Base-by-base conservation (phyloP, 2,888 invertebrate genomes). In the Dasysyrphus albostriatus region DNA sequence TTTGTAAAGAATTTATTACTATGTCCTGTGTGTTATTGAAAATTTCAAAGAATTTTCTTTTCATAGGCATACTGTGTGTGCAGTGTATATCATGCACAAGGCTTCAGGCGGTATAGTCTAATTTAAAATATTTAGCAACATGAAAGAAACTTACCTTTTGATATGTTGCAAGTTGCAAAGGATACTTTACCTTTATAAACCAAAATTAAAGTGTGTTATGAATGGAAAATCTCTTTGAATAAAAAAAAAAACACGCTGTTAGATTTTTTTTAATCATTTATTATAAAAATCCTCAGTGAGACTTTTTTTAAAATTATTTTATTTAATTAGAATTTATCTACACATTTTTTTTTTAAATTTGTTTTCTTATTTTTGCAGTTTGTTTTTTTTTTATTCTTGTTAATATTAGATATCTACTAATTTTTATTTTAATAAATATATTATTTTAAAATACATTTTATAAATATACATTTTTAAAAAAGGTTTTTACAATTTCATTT, bases 251-350 rank as follows among this genome's bases (percentile, higher is more conserved):
- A 37, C 3, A 32, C 32, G 32, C 5, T 24, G 12, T 34, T 34
- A 2, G 16, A 3, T 67, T 56, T 39, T 9, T 54, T 56, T 56
- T 56, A n/a, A 42, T 39, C 3, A 56, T 76, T 81, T 85, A 76
- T 81, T 85, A 82, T 29, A 81, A 77, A 85, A 77, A 85, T 49
- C 59, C 37, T 72, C 81, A 76, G 16, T 24, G 47, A 69, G 81
- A 67, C 47, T 65, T 75, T 56, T 61, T 34, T 70, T 29, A 51
- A 47, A 5, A 19, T 54, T 44, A 72, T 70, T 59, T 58, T 54
- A 67, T 76, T 78, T 39, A 49, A 59, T 70, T 87, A 29, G 9
- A 75, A 83, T 88, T 73, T 65, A 76, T 69, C 69, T 69, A 69
- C 42, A 76, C 76, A 72, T 37, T 58, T 39, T 58, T 78, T n/a